Evolutionary conservation across 2,888 invertebrate species (phyloP).

Genomic region (Drosophila longiperda): DNA sequence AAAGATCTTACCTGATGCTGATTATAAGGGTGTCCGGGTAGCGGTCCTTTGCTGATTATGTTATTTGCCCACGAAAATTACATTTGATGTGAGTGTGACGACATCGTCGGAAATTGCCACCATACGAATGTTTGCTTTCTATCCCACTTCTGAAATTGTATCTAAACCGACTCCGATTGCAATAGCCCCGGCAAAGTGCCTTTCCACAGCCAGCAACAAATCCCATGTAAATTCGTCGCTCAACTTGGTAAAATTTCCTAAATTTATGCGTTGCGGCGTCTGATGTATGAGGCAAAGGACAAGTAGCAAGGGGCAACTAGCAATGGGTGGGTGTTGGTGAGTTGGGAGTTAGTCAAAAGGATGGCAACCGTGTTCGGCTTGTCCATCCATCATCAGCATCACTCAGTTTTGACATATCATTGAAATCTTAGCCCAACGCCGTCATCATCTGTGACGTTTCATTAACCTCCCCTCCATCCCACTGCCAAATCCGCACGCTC

Average conservation of each 20-base stretch:
- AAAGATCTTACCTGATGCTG: conserved; percentile 9
- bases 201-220: conserved; percentile 35
- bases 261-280: conserved; percentile 76
- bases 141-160: conserved; percentile 7
- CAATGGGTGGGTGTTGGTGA: background rate
- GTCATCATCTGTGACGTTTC: conserved; percentile 82
- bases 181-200: background rate
- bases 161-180: conserved; percentile 18
- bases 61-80: conserved; percentile 77
- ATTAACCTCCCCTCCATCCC: conserved; percentile 66
- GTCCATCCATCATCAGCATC: conserved; percentile 81
- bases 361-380: conserved; percentile 36
- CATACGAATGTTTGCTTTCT: conserved; percentile 57
- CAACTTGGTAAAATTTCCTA: conserved; percentile 65
- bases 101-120: conserved; percentile 79
- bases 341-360: conserved; percentile 19
- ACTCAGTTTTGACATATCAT: conserved; percentile 83
- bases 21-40: conserved; percentile 8
- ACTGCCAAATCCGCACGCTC: background rate
- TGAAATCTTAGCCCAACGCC: conserved; percentile 72
- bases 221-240: conserved; percentile 71
- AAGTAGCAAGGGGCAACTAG: conserved; percentile 17
- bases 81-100: conserved; percentile 76
- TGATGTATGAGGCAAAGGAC: conserved; percentile 56
- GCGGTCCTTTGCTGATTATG: conserved; percentile 61